Conservation (phyloP, 1,140 invertebrate genomes). For the Tachypleus tridentatus region DNA sequence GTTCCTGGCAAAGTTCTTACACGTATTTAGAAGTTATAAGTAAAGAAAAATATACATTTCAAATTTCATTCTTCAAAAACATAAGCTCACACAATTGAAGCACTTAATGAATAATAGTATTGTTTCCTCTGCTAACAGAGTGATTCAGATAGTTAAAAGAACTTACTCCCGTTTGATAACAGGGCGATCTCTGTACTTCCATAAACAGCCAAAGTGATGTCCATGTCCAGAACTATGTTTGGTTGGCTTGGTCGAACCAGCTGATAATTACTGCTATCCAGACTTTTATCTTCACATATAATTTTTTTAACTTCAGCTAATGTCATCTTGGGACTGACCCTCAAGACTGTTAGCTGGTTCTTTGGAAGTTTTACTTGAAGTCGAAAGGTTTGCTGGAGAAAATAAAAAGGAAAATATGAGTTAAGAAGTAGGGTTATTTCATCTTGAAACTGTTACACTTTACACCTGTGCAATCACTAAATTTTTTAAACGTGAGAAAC, state of each 20-base stretch:
- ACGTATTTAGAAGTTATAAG: no score
- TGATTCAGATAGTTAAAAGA: not conserved
- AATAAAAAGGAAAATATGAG: slow-evolving; percentile 11
- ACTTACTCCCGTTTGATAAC: slow-evolving; percentile 18
- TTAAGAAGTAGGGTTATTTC: not conserved
- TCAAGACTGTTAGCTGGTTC: slow-evolving; percentile 63
- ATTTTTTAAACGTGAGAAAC: not conserved
- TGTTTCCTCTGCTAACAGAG: not conserved
- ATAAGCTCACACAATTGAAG: not conserved
- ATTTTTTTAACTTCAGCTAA: slow-evolving; percentile 53
- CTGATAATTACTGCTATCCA: slow-evolving; percentile 59
- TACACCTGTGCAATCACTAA: not conserved
- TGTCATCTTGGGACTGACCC: slow-evolving; percentile 52
- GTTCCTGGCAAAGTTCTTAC: no score
- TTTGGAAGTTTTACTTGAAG: slow-evolving; percentile 67
- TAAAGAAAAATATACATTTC: no score
- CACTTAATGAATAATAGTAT: not conserved
- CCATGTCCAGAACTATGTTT: slow-evolving; percentile 18
- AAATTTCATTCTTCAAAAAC: not conserved
- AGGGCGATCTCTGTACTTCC: slow-evolving; percentile 21
- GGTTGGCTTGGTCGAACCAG: slow-evolving; percentile 33
- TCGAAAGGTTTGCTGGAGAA: slow-evolving; percentile 50
- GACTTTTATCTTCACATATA: slow-evolving; percentile 65
- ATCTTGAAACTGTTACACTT: not conserved
- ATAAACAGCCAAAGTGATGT: slow-evolving; percentile 20